Conservation (phyloP, 2,888 invertebrate species). For the Cheilosia pagana region DNA sequence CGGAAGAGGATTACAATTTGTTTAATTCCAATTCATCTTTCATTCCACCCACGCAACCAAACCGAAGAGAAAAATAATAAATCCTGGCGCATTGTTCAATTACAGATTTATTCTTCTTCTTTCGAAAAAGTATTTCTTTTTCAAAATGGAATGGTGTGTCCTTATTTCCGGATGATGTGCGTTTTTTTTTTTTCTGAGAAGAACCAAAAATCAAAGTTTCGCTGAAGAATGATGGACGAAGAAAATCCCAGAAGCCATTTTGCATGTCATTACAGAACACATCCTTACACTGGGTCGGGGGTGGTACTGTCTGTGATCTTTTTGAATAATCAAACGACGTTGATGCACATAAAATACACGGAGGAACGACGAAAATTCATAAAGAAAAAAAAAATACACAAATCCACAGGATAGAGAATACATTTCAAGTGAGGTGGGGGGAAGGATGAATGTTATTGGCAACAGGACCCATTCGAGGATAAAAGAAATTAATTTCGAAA, state of each 20-base stretch:
- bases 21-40: constrained; percentile 48
- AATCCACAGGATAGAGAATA: constrained; percentile 42
- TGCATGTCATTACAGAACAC: constrained; percentile 66
- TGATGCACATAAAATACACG: constrained; percentile 46
- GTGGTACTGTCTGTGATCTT: constrained; percentile 66
- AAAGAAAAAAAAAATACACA: constrained; percentile 11
- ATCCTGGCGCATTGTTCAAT: constrained; percentile 63
- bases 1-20: constrained; percentile 63
- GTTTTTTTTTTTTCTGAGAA: constrained; percentile 27
- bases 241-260: constrained; percentile 69
- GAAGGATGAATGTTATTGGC: constrained; percentile 34
- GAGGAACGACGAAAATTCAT: constrained; percentile 30
- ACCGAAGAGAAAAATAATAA: constrained; percentile 8
- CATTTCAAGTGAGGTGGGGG: not conserved
- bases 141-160: not conserved
- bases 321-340: constrained; percentile 69
- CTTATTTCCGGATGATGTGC: constrained; percentile 39
- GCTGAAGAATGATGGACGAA: not conserved
- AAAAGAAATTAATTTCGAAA: constrained; percentile 74
- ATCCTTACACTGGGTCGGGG: constrained; percentile 14
- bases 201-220: constrained; percentile 55
- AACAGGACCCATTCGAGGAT: constrained; percentile 65
- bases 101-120: constrained; percentile 60
- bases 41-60: not conserved
- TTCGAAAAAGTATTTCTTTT: constrained; percentile 6